Conservation (phyloP, 2,888 invertebrate genomes). For the Agrilus biguttatus region DNA sequence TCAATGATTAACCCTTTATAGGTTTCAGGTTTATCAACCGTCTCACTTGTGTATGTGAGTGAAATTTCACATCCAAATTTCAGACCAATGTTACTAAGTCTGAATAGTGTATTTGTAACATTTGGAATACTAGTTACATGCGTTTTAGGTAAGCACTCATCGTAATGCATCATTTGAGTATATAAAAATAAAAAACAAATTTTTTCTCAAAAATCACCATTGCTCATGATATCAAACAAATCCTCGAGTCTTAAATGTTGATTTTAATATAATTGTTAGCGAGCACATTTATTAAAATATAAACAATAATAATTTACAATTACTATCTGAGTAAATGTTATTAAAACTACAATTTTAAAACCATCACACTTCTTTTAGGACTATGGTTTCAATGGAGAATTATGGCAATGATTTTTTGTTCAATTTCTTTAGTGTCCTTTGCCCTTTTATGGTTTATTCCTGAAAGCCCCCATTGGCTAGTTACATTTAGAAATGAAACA, state of each 20-base stretch:
- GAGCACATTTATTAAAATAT: too few relatives aligned
- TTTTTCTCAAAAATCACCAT: too few relatives aligned
- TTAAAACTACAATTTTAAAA: too few relatives aligned
- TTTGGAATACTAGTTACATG: conserved; percentile 42
- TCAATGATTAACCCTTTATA: neutral
- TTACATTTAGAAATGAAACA: conserved; percentile 28
- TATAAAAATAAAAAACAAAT: too few relatives aligned
- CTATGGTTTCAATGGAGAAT: conserved; percentile 35
- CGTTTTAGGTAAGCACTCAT: conserved; percentile 24
- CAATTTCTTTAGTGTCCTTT: conserved; percentile 24
- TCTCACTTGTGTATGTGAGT: conserved; percentile 39
- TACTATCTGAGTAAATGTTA: too few relatives aligned
- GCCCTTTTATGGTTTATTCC: conserved; percentile 31
- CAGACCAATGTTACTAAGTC: conserved; percentile 38
- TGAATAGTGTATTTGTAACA: conserved; percentile 43
- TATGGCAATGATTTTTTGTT: conserved; percentile 32
- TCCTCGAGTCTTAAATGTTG: too few relatives aligned
- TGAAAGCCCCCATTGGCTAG: conserved; percentile 44
- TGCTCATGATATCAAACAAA: too few relatives aligned
- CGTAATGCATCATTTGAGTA: neutral
- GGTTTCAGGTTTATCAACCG: conserved; percentile 35
- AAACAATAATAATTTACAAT: too few relatives aligned
- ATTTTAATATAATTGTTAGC: too few relatives aligned
- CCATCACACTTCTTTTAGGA: conserved; percentile 18
- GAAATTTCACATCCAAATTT: conserved; percentile 40